phyloP scores from a whole-genome alignment of 2,113 vertebrate genomes.

The Symphodus melops region DNA sequence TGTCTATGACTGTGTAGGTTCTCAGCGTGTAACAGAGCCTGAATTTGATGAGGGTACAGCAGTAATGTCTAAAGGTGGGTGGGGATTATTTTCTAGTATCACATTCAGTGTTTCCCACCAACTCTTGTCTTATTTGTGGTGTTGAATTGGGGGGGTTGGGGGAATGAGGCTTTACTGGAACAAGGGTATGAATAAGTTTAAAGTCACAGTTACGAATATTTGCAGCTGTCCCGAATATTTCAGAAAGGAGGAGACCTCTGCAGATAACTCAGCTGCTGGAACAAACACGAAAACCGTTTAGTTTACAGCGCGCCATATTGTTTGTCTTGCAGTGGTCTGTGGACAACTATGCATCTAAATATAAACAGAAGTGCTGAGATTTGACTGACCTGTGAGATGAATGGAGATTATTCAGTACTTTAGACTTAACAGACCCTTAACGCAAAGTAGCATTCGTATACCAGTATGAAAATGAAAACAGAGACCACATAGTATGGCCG shows the following conservation, averaged over 20 bases:
- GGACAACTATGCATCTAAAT: no score
- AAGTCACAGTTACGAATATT: not conserved
- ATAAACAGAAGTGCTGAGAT: no score
- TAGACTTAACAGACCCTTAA: not conserved
- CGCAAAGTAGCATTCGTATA: not conserved
- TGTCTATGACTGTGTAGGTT: conserved; percentile 91
- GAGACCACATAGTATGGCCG: not conserved
- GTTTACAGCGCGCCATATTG: no score
- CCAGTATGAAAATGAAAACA: not conserved
- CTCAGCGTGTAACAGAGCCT: conserved; percentile 96
- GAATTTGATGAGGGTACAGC: conserved; percentile 94
- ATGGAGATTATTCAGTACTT: not conserved
- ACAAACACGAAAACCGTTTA: no score
- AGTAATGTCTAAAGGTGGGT: conserved; percentile 97
- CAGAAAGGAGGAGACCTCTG: not conserved
- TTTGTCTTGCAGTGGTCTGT: no score
- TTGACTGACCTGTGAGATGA: no score
- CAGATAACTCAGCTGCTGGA: not conserved
- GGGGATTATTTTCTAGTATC: conserved; percentile 67
- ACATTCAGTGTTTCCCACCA: conserved; percentile 44
- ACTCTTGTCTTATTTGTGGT: conserved; percentile 49
- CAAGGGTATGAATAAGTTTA: not conserved
- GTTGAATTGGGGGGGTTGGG: not conserved
- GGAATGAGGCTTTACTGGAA: not conserved
- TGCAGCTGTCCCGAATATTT: no score